A percentile compares a stretch with the other conserved stretches of the same genome.
These are phyloP conservation scores for Siderastrea radians DNA, from an alignment of 92 coral and sea anemone species.

Conservation along the genomic window DNA sequence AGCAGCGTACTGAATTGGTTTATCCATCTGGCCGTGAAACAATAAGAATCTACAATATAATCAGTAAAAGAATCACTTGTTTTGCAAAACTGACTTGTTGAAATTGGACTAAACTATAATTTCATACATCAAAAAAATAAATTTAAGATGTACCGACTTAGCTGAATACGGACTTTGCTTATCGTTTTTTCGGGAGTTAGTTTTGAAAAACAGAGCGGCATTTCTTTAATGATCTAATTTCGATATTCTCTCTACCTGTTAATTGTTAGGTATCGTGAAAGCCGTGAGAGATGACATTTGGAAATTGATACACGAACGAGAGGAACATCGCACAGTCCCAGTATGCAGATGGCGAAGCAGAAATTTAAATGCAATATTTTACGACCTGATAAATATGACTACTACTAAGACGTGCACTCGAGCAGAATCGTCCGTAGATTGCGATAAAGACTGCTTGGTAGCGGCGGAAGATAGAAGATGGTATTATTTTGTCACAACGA, in stretches of 20 bases:
- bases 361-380: background rate
- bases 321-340: too few relatives aligned
- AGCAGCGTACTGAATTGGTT: constrained; percentile 20
- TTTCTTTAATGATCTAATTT: background rate
- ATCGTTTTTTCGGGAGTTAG: too few relatives aligned
- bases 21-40: constrained; percentile 4
- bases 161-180: too few relatives aligned
- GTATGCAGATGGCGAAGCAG: constrained; percentile 3
- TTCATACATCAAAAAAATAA: background rate
- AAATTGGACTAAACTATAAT: background rate
- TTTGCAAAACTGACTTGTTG: background rate
- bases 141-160: background rate
- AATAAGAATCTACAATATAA: constrained; percentile 9
- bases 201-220: too few relatives aligned
- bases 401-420: constrained; percentile 21
- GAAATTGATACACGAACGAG: too few relatives aligned
- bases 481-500: constrained; percentile 88
- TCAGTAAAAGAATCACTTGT: background rate
- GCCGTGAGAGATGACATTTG: too few relatives aligned
- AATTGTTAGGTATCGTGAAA: background rate
- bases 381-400: constrained; percentile 18
- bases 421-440: constrained; percentile 28
- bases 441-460: constrained; percentile 68
- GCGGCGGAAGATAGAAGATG: constrained; percentile 83
- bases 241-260: constrained; percentile 13